Conservation (phyloP, 2,888 invertebrate genomes). For the Bruchidius siliquastri region DNA sequence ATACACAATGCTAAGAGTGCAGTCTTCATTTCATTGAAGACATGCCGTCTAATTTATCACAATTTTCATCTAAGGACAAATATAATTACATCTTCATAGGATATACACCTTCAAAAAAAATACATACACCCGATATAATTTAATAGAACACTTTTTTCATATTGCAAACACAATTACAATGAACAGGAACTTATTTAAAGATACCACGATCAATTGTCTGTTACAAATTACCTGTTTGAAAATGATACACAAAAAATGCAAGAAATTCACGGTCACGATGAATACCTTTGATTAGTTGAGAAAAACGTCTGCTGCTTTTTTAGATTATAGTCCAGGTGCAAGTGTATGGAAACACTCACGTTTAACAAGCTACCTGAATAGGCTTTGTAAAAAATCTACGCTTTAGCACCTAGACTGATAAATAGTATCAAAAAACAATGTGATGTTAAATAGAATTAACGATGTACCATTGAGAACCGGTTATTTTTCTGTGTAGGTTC, state of each 20-base stretch:
- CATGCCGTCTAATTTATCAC: not conserved
- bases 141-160: not conserved
- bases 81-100: not conserved
- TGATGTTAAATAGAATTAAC: not conserved
- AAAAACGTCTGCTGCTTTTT: too few species aligned
- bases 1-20: too few species aligned
- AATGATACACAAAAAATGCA: not conserved
- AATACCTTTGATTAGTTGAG: not conserved
- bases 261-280: not conserved
- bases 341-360: not conserved
- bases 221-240: not conserved
- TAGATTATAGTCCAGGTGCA: not conserved
- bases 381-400: not conserved
- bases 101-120: not conserved
- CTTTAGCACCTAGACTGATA: not conserved
- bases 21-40: not conserved
- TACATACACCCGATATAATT: not conserved
- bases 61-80: not conserved
- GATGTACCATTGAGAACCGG: not conserved
- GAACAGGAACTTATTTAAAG: not conserved
- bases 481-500: not conserved
- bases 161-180: not conserved
- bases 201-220: not conserved
- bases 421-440: not conserved
- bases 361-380: too few species aligned